These are phyloP conservation scores for Scaptomyza graminum DNA, from an alignment of 1,140 invertebrate genomes.

Conservation along the genomic window DNA sequence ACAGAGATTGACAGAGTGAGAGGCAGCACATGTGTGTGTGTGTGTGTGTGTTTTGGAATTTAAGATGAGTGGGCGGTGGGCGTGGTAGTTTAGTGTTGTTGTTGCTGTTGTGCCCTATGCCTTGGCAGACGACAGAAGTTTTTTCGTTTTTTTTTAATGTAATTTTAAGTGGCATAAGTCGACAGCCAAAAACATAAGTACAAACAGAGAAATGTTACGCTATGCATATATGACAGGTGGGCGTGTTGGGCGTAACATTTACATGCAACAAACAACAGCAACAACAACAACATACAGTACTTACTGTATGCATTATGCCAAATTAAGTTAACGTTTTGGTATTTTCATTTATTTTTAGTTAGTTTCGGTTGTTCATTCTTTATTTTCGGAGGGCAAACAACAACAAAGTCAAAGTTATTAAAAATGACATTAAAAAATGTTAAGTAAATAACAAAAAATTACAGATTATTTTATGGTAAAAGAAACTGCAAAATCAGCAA, in stretches of 20 bases:
- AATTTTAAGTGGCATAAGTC: constrained; percentile 82
- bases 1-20: background rate
- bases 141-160: constrained; percentile 67
- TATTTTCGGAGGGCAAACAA: constrained; percentile 1
- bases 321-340: constrained; percentile 24
- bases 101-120: background rate
- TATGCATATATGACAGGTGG: constrained; percentile 56
- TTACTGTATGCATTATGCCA: constrained; percentile 12
- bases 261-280: constrained; percentile 13
- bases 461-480: too few relatives aligned
- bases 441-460: constrained; percentile 4
- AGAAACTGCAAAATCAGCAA: too few relatives aligned
- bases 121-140: constrained; percentile 51
- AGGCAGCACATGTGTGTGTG: too few relatives aligned
- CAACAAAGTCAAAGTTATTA: constrained; percentile 14
- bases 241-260: constrained; percentile 24
- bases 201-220: constrained; percentile 12
- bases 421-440: constrained; percentile 35
- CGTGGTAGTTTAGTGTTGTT: background rate
- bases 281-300: constrained; percentile 5
- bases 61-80: constrained; percentile 15
- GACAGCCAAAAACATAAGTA: constrained; percentile 72
- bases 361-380: constrained; percentile 1
- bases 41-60: background rate
- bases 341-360: constrained; percentile 1